These are phyloP conservation scores for Rhombomys opimus DNA, from an alignment of 2,113 vertebrate species.

Conservation along the genomic window DNA sequence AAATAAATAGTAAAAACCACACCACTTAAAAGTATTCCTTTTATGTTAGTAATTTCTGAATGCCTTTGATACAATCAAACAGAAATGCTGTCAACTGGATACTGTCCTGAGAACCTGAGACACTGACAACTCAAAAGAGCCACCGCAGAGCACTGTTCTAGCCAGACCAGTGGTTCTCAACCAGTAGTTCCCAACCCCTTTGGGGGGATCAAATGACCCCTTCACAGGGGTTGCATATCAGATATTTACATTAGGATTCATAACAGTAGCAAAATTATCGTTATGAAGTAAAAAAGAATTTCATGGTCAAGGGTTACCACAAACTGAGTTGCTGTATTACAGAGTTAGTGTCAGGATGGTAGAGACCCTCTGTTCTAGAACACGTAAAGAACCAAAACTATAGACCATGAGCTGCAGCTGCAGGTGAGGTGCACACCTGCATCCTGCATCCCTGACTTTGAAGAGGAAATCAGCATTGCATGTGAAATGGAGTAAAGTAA, in stretches of 20 bases:
- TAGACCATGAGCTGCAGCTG: background rate
- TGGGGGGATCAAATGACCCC: background rate
- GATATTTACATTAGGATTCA: background rate
- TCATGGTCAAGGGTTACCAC: background rate
- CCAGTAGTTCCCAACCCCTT: background rate
- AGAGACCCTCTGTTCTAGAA: background rate
- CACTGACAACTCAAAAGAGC: background rate
- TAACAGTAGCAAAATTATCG: background rate
- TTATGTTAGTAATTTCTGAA: slow-evolving; percentile 20
- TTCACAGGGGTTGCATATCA: background rate
- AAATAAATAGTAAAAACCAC: slow-evolving; percentile 10
- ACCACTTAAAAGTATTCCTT: slow-evolving; percentile 23
- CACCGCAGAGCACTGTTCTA: background rate
- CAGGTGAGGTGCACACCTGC: background rate
- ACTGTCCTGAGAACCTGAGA: background rate
- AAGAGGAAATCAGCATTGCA: slow-evolving; percentile 21
- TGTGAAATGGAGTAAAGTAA: background rate
- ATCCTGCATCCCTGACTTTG: background rate
- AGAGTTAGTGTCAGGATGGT: background rate
- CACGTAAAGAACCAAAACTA: background rate
- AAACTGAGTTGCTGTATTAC: background rate
- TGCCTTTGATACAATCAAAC: slow-evolving; percentile 1
- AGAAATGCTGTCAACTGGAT: slow-evolving; percentile 42
- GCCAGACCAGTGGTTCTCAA: background rate
- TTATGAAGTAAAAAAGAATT: background rate